Conservation (phyloP, 2,888 invertebrate species). For the Girardia tigrina region DNA sequence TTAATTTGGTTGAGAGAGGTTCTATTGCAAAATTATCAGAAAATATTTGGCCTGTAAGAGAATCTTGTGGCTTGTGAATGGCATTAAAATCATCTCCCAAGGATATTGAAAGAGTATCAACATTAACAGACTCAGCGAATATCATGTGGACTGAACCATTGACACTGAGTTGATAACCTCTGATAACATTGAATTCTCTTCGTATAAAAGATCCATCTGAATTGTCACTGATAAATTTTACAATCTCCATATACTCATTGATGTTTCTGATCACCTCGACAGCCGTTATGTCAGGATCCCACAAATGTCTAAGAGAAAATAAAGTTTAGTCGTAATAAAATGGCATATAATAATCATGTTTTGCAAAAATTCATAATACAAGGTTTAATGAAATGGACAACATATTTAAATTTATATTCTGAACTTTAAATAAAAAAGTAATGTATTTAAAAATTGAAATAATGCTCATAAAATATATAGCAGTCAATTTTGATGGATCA, state of each 20-base stretch:
- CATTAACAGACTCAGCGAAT: not conserved
- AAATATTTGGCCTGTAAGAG: not conserved
- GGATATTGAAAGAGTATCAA: not conserved
- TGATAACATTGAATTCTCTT: not conserved
- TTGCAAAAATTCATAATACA: no score
- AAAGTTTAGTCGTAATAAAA: no score
- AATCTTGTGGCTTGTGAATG: not conserved
- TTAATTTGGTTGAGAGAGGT: not conserved
- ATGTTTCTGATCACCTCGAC: not conserved
- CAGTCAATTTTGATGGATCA: no score
- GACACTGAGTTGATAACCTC: not conserved
- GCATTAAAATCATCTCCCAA: not conserved
- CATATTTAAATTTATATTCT: no score
- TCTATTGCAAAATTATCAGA: not conserved
- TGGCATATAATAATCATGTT: no score
- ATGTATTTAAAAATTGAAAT: no score
- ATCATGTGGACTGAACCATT: not conserved
- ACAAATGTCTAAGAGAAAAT: constrained; percentile 21
- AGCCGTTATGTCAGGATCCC: not conserved
- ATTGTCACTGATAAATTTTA: constrained; percentile 4
- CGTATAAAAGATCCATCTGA: not conserved
- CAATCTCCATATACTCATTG: not conserved
- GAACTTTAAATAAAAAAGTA: no score
- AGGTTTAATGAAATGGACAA: no score
- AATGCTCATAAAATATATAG: no score